Evolutionary conservation across 1,140 invertebrate species (phyloP).

Genomic region (Elysia chlorotica): DNA sequence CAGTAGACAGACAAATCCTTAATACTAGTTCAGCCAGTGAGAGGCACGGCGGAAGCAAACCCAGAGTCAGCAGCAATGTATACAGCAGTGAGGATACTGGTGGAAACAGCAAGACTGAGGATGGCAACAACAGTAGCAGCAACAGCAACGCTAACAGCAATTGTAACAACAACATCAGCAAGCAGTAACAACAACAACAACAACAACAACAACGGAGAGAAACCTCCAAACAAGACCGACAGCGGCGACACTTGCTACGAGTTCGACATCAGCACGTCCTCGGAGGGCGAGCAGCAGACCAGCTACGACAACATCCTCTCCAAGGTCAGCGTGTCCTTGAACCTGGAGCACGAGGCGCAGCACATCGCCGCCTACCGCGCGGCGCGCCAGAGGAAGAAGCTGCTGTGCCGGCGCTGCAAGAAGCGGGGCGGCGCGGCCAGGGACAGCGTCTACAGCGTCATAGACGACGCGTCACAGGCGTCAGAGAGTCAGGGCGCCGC

Average conservation of each 20-base stretch:
- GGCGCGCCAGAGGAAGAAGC: not conserved
- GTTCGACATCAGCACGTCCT: slow-evolving; percentile 48
- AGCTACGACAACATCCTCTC: slow-evolving; percentile 42
- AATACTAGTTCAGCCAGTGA: too few species aligned
- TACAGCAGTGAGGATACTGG: too few species aligned
- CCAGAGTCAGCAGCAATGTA: too few species aligned
- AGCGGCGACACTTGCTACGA: slow-evolving; percentile 43
- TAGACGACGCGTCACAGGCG: not conserved
- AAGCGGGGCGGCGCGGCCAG: too few species aligned
- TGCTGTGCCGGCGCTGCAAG: slow-evolving; percentile 1
- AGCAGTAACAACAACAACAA: too few species aligned
- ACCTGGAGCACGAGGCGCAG: slow-evolving; percentile 40
- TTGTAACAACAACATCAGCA: too few species aligned
- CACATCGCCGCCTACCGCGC: slow-evolving; percentile 13
- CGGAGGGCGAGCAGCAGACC: slow-evolving; percentile 37
- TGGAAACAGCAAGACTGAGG: too few species aligned
- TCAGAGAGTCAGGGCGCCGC: not conserved
- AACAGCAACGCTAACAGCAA: too few species aligned
- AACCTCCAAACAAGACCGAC: slow-evolving; percentile 28
- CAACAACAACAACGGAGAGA: too few species aligned
- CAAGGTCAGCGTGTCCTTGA: slow-evolving; percentile 42
- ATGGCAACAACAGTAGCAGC: too few species aligned
- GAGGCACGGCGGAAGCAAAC: too few species aligned
- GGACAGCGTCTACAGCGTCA: not conserved
- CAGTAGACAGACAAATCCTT: too few species aligned